Base-by-base conservation (phyloP, 2,113 vertebrate genomes). In the Scomber scombrus region DNA sequence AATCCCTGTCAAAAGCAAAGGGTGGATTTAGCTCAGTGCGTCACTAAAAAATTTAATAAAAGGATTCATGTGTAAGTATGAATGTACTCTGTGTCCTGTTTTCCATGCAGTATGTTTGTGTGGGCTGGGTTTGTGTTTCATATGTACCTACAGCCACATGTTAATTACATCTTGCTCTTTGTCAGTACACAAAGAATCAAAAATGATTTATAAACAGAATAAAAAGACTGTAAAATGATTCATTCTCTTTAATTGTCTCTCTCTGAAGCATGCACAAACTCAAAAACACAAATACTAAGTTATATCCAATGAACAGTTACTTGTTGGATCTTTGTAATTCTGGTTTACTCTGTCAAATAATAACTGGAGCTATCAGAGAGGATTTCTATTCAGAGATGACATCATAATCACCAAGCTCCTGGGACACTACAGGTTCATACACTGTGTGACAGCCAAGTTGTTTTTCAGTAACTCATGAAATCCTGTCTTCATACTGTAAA, bases 371-470 rank as follows among this genome's bases (percentile, higher is more conserved):
- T 1, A 3, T 71, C 64, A 72, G 13, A 72, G 45, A 29, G 50
- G 51, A 72, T 71, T 82, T 51, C 64, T 13, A 13, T 58, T 63
- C 49, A 51, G 55, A 64, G 50, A 71, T 76, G 78, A 81, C 84
- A 82, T 71, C 16, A 50, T 85, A 85, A 87, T 87, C 82, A 87
- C 65, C 45, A 52, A 16, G 23, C 40, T 64, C 58, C 74, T 54
- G 19, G 19, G 29, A 47, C 19, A 76, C 68, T 57, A 62, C 26
- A 29, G 79, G 60, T 71, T 78, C 29, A 79, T 62, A 49, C 70
- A 63, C 13, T 43, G 57, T 67, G 50, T 78, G 80, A 78, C 79
- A 72, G 49, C 40, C 6, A 31, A 0, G 50, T 56, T 62, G 62
- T 43, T 77, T 79, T 71, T 45, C 31, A 49, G 40, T 23, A 77